A percentile compares a stretch with the other conserved stretches of the same genome.
Evolutionary conservation across 2,113 vertebrate genomes (phyloP).

Genomic region (Tinamus guttatus): DNA sequence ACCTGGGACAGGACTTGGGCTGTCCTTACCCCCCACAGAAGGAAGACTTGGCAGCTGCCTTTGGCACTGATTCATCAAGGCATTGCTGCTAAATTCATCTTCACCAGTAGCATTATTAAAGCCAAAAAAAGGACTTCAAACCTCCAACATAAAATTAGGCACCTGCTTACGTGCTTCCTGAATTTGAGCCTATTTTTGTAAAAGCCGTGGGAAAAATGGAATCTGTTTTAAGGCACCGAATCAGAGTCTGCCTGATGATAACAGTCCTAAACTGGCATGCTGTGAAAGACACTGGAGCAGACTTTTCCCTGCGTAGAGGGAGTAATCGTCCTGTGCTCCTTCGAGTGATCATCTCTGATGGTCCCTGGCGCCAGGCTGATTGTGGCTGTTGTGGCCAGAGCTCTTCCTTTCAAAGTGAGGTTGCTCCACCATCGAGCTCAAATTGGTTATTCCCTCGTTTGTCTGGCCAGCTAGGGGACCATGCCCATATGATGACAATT

Average conservation of each 20-base stretch:
- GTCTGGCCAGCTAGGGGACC: neutral
- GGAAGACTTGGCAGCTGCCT: neutral
- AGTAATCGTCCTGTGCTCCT: constrained; percentile 51
- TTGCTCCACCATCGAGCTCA: neutral
- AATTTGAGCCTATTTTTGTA: constrained; percentile 12
- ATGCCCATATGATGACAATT: neutral
- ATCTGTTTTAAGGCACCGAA: constrained; percentile 33
- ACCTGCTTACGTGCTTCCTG: neutral
- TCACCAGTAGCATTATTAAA: neutral
- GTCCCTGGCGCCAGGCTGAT: constrained; percentile 17
- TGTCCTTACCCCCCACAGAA: neutral
- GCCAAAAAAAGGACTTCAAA: constrained; percentile 16
- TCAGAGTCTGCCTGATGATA: constrained; percentile 29
- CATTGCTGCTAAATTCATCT: neutral
- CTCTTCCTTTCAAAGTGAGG: neutral
- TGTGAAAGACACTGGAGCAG: constrained; percentile 49
- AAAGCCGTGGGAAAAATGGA: constrained; percentile 29
- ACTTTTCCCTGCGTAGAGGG: neutral
- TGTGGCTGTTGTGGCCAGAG: constrained; percentile 10
- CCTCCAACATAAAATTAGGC: neutral
- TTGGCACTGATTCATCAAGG: neutral
- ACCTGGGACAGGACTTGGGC: neutral
- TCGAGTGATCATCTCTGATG: constrained; percentile 46
- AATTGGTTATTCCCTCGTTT: neutral
- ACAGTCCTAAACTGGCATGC: constrained; percentile 24